These are phyloP conservation scores for Nemotelus pantherinus DNA, from an alignment of 2,888 invertebrate genomes.

Conservation along the genomic window DNA sequence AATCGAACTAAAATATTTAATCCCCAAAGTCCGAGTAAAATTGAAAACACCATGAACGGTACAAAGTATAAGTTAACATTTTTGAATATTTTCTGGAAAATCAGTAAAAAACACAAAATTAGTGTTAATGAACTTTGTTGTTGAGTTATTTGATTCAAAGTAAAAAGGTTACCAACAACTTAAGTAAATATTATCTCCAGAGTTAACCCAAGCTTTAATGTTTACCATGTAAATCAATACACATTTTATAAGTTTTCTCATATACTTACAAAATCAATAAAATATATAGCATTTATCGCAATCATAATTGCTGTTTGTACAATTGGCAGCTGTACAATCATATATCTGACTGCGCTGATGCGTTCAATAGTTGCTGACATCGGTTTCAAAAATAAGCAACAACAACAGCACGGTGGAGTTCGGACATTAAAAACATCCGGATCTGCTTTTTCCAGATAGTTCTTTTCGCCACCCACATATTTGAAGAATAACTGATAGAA, in stretches of 20 bases:
- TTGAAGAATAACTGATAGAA: conserved; percentile 61
- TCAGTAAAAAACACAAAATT: conserved; percentile 6
- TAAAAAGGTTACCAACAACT: too few species aligned
- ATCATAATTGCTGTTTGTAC: conserved; percentile 61
- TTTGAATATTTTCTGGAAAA: conserved; percentile 55
- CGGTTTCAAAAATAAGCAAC: conserved; percentile 58
- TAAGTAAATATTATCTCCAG: too few species aligned
- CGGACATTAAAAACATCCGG: conserved; percentile 59
- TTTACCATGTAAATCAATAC: neutral
- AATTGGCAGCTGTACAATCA: conserved; percentile 62
- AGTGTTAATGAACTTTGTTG: neutral
- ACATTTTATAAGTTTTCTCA: neutral
- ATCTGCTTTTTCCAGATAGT: conserved; percentile 63
- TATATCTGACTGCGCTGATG: conserved; percentile 57
- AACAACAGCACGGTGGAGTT: conserved; percentile 60
- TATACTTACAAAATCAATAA: conserved; percentile 54
- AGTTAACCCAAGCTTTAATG: neutral
- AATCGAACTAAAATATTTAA: conserved; percentile 61
- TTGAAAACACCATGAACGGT: conserved; percentile 61
- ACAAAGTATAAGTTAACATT: conserved; percentile 59
- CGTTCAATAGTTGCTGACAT: conserved; percentile 57
- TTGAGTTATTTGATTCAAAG: neutral
- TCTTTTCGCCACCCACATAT: conserved; percentile 60
- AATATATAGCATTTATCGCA: conserved; percentile 60
- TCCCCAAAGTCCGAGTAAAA: conserved; percentile 62